Base-by-base conservation (phyloP, 2,888 invertebrate species). In the Noctua janthina region DNA sequence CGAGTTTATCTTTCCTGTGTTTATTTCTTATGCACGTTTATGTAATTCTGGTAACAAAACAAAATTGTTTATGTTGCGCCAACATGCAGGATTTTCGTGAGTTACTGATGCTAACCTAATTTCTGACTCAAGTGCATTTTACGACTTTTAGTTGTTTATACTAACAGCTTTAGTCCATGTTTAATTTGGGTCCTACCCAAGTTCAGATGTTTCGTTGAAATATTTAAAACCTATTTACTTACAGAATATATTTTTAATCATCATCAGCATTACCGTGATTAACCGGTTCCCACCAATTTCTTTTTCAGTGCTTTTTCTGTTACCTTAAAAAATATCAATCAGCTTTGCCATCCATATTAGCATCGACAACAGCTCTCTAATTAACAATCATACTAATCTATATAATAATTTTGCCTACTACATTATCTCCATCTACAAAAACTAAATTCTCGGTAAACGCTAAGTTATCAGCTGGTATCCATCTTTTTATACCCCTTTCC, bases 1-100 rank as follows among this genome's bases (percentile, higher is more conserved):
- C 69, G 76, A 80, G 82, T 92, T 91, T 89, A 89, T 90, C 89
- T 88, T 88, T 87, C 85, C 85, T 81, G 76, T 89, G 85, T 88
- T 84, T 84, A 89, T 85, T 88, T 89, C 89, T 87, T 85, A 83
- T 88, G 86, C 89, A 89, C 90, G 89, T 89, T 81, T 89, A 85
- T 86, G 87, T 87, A 81, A 85, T 87, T 86, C 67, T 74, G 69
- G 80, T 82, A 84, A 83, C 85, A 85, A 85, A 89, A 86, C 89
- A 86, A 81, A 71, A 56, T 77, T 88, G 86, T 89, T 89, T 90
- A 89, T 85, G 72, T 84, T 83, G 72, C 82, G n/a, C 68, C 74
- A 84, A 84, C 75, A 88, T 81, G 77, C 83, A 79, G 66, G 69
- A 79, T 87, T 83, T 86, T 83, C 78, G 73, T 80, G 84, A 84